These are phyloP conservation scores for Ariolimax columbianus DNA, from an alignment of 2,888 invertebrate species.

Conservation along the genomic window DNA sequence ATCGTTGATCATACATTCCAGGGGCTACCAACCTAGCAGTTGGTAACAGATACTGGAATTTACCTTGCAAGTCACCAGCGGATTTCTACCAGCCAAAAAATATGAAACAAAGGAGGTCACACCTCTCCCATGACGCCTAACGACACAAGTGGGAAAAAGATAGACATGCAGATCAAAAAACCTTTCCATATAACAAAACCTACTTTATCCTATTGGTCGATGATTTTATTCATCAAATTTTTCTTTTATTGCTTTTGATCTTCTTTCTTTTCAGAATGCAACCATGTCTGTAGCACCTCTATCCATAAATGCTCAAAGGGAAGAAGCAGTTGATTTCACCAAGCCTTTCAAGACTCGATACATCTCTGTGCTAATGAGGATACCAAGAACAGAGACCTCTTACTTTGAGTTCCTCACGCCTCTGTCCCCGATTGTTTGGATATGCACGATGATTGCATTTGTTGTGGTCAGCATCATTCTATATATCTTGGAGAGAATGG, in stretches of 20 bases:
- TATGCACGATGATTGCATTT: constrained; percentile 72
- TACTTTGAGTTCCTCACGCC: constrained; percentile 78
- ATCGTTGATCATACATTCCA: no score
- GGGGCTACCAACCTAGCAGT: no score
- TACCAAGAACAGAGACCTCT: constrained; percentile 68
- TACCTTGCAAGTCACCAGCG: no score
- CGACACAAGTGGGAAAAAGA: no score
- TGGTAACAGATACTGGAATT: no score
- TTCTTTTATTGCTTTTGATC: not conserved
- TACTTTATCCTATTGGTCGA: not conserved
- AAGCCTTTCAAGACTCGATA: constrained; percentile 77
- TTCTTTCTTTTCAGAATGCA: constrained; percentile 69
- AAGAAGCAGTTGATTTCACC: constrained; percentile 77
- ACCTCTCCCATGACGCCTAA: no score
- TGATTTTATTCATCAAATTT: not conserved
- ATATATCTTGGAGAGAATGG: constrained; percentile 71
- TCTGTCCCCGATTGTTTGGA: constrained; percentile 73
- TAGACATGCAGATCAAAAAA: no score
- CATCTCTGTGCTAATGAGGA: constrained; percentile 74
- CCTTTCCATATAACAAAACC: no score
- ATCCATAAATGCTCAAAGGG: constrained; percentile 74
- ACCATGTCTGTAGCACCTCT: constrained; percentile 76
- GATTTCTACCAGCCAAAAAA: no score
- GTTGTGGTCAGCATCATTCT: constrained; percentile 74
- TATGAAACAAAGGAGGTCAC: no score